Evolutionary conservation across 1,140 invertebrate genomes (phyloP).

Genomic region (Drosophila pseudoananassae): DNA sequence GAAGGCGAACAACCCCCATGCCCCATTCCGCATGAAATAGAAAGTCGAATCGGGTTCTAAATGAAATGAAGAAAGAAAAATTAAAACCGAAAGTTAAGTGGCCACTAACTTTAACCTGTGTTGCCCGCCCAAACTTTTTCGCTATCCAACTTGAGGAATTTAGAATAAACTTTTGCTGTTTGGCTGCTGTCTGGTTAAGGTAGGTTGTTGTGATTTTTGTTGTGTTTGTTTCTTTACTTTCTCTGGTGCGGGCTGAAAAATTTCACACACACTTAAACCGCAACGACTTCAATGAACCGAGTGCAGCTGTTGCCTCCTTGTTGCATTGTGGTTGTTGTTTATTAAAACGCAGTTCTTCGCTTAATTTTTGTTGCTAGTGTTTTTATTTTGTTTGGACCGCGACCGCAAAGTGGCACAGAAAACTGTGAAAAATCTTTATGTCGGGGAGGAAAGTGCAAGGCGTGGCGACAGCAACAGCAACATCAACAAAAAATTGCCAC

Average conservation of each 20-base stretch:
- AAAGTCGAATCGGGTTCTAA: conserved; percentile 58
- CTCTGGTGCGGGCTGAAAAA: conserved; percentile 52
- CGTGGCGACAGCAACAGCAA: conserved; percentile 30
- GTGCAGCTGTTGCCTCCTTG: conserved; percentile 25
- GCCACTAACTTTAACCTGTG: conserved; percentile 36
- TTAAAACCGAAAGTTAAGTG: conserved; percentile 66
- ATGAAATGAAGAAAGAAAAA: background rate
- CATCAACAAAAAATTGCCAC: conserved; percentile 2
- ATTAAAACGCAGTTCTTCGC: conserved; percentile 72
- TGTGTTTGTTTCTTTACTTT: conserved; percentile 51
- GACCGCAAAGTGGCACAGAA: conserved; percentile 66
- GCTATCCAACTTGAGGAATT: conserved; percentile 35
- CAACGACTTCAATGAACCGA: conserved; percentile 23
- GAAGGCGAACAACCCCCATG: conserved; percentile 46
- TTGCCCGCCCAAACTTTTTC: conserved; percentile 28
- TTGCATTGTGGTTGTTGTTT: conserved; percentile 54
- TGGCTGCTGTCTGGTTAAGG: conserved; percentile 2
- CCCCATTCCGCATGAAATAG: conserved; percentile 62
- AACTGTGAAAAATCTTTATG: conserved; percentile 45
- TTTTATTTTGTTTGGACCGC: conserved; percentile 43
- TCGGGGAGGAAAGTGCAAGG: conserved; percentile 58
- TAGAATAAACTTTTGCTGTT: conserved; percentile 15
- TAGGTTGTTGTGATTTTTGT: conserved; percentile 37
- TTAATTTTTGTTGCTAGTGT: conserved; percentile 39
- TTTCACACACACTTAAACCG: conserved; percentile 60